phyloP scores from a whole-genome alignment of 2,113 vertebrate genomes.

The Scopus umbretta region DNA sequence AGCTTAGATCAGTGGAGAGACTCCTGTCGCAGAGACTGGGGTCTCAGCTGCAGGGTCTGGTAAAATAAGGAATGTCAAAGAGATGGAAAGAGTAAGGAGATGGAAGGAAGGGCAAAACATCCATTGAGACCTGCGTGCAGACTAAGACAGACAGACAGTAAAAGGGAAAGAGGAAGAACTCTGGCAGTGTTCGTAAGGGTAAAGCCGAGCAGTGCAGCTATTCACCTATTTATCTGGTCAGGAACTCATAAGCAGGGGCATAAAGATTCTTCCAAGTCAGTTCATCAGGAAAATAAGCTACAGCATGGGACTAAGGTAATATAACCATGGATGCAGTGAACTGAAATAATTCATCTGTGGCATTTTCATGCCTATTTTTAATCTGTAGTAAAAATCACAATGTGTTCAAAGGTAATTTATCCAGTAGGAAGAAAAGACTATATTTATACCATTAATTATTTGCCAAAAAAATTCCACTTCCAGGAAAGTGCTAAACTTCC shows the following conservation, averaged over 20 bases:
- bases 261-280: neutral
- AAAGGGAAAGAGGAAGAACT: neutral
- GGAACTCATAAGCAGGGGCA: neutral
- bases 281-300: neutral
- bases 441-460: neutral
- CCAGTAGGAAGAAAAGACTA: neutral
- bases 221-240: neutral
- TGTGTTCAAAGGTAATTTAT: neutral
- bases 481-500: neutral
- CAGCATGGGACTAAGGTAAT: neutral
- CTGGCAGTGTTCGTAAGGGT: neutral
- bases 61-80: neutral
- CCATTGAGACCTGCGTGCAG: neutral
- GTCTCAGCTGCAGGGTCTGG: neutral
- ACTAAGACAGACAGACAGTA: neutral
- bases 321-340: neutral
- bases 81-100: neutral
- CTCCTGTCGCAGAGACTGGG: neutral
- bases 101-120: neutral
- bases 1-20: neutral
- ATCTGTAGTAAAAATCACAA: neutral
- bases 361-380: neutral
- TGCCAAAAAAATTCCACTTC: neutral
- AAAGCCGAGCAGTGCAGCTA: neutral
- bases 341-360: neutral